Base-by-base conservation (phyloP, 2,888 invertebrate species). In the Ischnus inquisitorius region DNA sequence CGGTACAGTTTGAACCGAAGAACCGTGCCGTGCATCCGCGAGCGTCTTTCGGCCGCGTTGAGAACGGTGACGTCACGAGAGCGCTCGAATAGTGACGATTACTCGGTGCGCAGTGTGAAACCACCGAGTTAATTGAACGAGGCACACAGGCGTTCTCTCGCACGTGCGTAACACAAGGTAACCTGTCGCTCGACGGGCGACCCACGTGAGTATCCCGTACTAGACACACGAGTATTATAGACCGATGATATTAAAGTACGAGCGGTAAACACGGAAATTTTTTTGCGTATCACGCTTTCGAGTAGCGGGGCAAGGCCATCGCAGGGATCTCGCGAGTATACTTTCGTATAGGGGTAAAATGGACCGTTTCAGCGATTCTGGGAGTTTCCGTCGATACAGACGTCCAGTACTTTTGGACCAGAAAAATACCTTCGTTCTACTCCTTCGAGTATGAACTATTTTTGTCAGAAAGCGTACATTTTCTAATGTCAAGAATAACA, bases 1-100 rank as follows among this genome's bases (percentile, higher is more conserved):
- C 8, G 5, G 10, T 19, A 12, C 19, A 54, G 54, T 22, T 54
- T 3, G 8, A 10, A 16, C 8, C 6, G 19, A n/a, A 19, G 12
- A 54, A 22, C 22, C 5, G 57, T n/a, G 16, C 34, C 16, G n/a
- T 25, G 48, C 43, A 12, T 68, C 25, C 25, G 22, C 43, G 1
- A 10, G 8, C 39, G 41, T 57, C 22, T 71, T 22, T 57, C 57
- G 54, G 57, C 25, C 10, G 57, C 22, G 34, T 60, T 22, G 8
- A 14, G 16, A 60, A 43, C 57, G 57, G 25, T 72, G 71, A 72
- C 71, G 71, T 72, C 71, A 72, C 57, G 43, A 57, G 41, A 22
- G 34, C n/a, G n/a, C 71, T 72, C n/a, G 10, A 57, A 41, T 71
- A 71, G 14, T 41, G 34, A 34, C 34, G 22, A 41, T 71, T 71